Evolutionary conservation across 2,888 invertebrate genomes (phyloP), one percentile per base, ranked within the genome.

Genomic region (Harmothoe impar): DNA sequence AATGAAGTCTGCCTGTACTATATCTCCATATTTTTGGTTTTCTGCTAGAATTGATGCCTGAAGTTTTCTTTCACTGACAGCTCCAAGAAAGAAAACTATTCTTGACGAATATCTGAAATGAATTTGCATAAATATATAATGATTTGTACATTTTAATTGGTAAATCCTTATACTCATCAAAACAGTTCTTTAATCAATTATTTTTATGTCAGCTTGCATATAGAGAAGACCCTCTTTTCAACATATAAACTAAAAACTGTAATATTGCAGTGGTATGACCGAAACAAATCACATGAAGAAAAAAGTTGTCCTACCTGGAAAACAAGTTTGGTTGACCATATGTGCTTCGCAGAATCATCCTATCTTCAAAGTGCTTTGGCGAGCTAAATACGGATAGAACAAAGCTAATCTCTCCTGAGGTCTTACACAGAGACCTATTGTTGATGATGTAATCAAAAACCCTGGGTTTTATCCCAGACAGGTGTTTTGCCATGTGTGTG

Each of bases 391-490:
- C 72, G 25, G 31, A 72, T 29, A 72, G 5, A 7, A 72, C 29
- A 29, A 72, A 25, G 0, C 0, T 15, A 17, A 72, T 15, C 5
- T 72, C 25, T 15, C 29, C 31, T 25, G 15, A 0, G 3, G 25
- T 29, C 5, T n/a, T 29, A 72, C 72, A 72, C 29, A 72, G 72
- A 12, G 25, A 1, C 25, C 1, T 25, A 29, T 72, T 72, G 72
- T 72, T 72, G 20, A 29, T 72, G n/a, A 72, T 15, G 25, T 72
- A 72, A n/a, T 62, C 62, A 62, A 62, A 62, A 62, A 62, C 62
- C 20, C n/a, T 62, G 1, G 62, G 62, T n/a, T 20, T 20, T n/a
- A 62, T 3, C 1, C 15, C 20, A 3, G n/a, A 62, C 3, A 12
- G 20, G 3, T 62, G 62, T 5, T 62, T 62, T 1, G 20, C 12